phyloP scores from a whole-genome alignment of 2,113 vertebrate species.

The Ahaetulla prasina region DNA sequence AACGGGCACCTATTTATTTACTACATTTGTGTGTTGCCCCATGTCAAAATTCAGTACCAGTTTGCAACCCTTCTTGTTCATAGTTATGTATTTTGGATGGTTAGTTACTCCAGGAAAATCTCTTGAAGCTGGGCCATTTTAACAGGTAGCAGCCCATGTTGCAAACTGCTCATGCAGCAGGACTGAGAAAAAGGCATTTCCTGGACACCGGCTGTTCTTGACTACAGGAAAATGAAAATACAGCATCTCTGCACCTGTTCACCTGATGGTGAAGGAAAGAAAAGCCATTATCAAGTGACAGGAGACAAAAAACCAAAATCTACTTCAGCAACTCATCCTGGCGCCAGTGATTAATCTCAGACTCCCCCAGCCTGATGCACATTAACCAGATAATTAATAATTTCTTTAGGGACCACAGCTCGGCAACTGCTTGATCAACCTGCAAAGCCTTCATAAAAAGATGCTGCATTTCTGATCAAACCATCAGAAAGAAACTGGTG shows the following conservation, averaged over 20 bases:
- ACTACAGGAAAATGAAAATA: conserved; percentile 77
- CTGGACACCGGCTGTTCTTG: conserved; percentile 75
- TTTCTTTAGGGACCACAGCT: conserved; percentile 90
- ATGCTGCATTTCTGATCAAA: conserved; percentile 63
- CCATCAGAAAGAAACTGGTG: conserved; percentile 49
- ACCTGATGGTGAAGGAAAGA: conserved; percentile 77
- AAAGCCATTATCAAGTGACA: conserved; percentile 81
- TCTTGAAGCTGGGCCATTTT: conserved; percentile 54
- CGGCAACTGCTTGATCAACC: conserved; percentile 88
- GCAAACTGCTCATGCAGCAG: conserved; percentile 76
- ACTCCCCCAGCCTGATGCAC: conserved; percentile 89
- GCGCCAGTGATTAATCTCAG: conserved; percentile 92
- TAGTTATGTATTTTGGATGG: conserved; percentile 26
- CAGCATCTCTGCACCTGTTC: conserved; percentile 81
- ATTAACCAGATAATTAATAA: conserved; percentile 99
- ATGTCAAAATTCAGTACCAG: background rate
- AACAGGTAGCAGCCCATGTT: conserved; percentile 44
- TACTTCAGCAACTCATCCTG: conserved; percentile 83
- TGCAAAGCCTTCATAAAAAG: conserved; percentile 69
- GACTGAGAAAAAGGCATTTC: conserved; percentile 65
- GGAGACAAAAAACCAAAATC: conserved; percentile 81
- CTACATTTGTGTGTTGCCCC: background rate
- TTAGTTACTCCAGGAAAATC: conserved; percentile 43
- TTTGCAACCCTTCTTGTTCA: background rate
- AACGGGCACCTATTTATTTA: background rate